A percentile compares a stretch with the other conserved stretches of the same genome.
Conservation (phyloP, 2,888 invertebrate genomes). For the Stegana nigrithorax region DNA sequence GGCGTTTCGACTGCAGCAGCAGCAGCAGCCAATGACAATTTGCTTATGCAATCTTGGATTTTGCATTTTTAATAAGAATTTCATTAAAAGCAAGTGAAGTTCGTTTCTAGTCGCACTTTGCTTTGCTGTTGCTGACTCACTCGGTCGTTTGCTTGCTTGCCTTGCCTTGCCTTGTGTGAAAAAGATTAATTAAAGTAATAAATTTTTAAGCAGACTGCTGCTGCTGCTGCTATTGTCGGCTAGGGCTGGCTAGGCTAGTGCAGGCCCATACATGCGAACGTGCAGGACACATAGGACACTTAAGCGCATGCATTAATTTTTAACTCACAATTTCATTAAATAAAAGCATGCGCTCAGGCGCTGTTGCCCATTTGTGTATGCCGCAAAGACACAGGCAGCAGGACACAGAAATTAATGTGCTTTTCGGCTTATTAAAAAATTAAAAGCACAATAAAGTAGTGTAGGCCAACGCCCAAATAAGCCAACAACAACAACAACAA, state of each 20-base stretch:
- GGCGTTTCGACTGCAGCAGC: no score
- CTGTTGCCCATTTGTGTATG: neutral
- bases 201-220: no score
- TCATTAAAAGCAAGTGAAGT: no score
- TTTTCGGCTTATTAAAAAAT: neutral
- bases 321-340: neutral
- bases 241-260: neutral
- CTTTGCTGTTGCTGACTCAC: neutral
- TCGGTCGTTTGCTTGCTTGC: no score
- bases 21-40: neutral
- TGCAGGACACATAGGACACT: neutral
- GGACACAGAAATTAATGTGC: slow-evolving; percentile 1
- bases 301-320: neutral
- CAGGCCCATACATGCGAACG: no score
- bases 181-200: no score
- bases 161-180: no score
- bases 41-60: neutral
- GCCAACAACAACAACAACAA: neutral
- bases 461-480: no score
- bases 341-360: neutral
- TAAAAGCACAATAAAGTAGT: neutral
- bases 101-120: no score
- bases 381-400: neutral
- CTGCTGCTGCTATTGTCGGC: neutral
- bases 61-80: neutral